These are phyloP conservation scores for Acleris laterana DNA, from an alignment of 2,888 invertebrate genomes.

Conservation along the genomic window DNA sequence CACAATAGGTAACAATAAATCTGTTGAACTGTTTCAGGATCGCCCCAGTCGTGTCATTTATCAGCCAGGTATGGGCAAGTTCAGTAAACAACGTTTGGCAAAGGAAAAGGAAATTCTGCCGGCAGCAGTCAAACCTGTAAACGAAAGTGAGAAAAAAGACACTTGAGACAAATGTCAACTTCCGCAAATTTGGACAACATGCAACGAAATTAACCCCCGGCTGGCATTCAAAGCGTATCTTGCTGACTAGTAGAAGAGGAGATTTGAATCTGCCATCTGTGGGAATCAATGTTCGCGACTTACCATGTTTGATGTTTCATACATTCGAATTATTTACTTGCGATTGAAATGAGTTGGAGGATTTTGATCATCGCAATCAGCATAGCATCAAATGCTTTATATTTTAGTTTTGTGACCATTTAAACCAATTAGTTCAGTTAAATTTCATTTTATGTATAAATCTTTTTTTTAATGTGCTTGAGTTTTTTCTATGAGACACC, in stretches of 20 bases:
- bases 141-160: constrained; percentile 80
- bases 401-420: constrained; percentile 75
- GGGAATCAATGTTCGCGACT: constrained; percentile 68
- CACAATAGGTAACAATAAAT: background rate
- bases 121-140: constrained; percentile 60
- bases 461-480: constrained; percentile 60
- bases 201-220: constrained; percentile 77
- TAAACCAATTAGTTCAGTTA: constrained; percentile 63
- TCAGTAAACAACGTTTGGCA: constrained; percentile 86
- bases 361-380: constrained; percentile 61
- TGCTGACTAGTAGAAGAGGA: constrained; percentile 67
- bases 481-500: constrained; percentile 39
- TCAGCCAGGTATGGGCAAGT: constrained; percentile 94
- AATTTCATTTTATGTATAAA: constrained; percentile 79
- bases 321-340: constrained; percentile 65
- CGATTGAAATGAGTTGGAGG: constrained; percentile 63
- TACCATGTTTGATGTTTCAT: constrained; percentile 65
- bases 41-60: constrained; percentile 95
- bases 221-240: constrained; percentile 73
- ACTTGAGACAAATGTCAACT: constrained; percentile 68
- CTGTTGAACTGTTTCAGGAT: constrained; percentile 83
- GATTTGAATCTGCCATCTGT: constrained; percentile 72
- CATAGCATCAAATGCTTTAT: constrained; percentile 65
- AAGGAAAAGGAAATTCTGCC: constrained; percentile 74
- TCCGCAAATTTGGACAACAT: constrained; percentile 78